Evolutionary conservation across 1,140 invertebrate genomes (phyloP).

Genomic region (Battus philenor): DNA sequence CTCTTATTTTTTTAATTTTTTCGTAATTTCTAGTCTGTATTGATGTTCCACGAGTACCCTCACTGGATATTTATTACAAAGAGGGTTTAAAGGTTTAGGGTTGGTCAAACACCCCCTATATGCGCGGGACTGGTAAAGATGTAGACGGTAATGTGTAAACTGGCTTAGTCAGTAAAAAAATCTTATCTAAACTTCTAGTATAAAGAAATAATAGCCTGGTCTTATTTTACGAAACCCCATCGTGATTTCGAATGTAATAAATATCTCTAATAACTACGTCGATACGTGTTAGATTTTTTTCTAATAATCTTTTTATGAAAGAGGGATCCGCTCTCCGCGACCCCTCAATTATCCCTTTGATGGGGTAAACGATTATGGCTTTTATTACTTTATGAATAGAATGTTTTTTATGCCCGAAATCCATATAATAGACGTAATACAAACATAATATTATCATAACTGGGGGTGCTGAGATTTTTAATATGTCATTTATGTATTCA

Average conservation of each 20-base stretch:
- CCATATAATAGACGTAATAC: conserved; percentile 34
- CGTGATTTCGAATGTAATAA: conserved; percentile 11
- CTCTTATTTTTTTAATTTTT: too few relatives aligned
- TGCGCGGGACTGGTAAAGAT: too few relatives aligned
- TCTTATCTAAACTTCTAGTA: too few relatives aligned
- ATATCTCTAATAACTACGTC: neutral
- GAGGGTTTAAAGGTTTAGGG: too few relatives aligned
- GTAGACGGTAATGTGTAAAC: too few relatives aligned
- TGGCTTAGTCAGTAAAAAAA: too few relatives aligned
- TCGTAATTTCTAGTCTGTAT: too few relatives aligned
- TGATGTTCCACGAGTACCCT: too few relatives aligned
- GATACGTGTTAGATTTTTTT: conserved; percentile 46
- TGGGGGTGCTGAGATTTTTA: conserved; percentile 50
- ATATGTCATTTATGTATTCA: conserved; percentile 52
- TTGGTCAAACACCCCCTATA: too few relatives aligned
- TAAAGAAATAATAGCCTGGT: too few relatives aligned
- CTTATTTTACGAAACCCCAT: conserved; percentile 4
- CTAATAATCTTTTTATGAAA: conserved; percentile 62
- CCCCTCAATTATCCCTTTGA: conserved; percentile 23
- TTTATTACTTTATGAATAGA: conserved; percentile 25
- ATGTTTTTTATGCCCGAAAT: conserved; percentile 19
- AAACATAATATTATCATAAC: conserved; percentile 64
- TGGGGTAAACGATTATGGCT: conserved; percentile 21
- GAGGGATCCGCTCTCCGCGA: conserved; percentile 30
- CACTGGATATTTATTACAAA: too few relatives aligned